phyloP scores from a whole-genome alignment of 2,888 invertebrate species.

The Hylaea fasciaria region DNA sequence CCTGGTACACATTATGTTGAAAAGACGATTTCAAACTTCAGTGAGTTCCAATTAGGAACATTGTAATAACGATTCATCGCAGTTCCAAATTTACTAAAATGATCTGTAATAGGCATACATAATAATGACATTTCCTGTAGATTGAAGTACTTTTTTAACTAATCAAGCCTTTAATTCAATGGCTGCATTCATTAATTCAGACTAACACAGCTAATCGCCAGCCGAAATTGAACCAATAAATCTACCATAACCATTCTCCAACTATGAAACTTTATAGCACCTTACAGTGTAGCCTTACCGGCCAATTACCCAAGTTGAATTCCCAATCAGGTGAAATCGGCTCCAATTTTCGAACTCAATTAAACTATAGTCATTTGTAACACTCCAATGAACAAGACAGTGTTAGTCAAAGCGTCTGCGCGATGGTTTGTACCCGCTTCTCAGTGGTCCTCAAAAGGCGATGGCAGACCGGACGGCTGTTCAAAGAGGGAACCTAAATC shows the following conservation, averaged over 20 bases:
- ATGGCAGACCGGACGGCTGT: background rate
- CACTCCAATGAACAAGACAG: conserved; percentile 48
- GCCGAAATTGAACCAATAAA: conserved; percentile 22
- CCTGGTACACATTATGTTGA: too few species aligned
- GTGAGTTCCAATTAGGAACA: too few species aligned
- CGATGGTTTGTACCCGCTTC: conserved; percentile 2
- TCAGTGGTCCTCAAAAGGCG: background rate
- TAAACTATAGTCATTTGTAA: conserved; percentile 68
- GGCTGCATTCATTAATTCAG: too few species aligned
- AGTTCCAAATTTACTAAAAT: too few species aligned
- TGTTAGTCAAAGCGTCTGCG: conserved; percentile 9
- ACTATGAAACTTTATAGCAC: conserved; percentile 32
- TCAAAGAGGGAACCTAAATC: background rate
- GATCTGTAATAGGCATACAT: too few species aligned
- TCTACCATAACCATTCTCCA: conserved; percentile 17
- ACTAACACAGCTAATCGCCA: background rate
- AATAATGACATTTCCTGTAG: too few species aligned
- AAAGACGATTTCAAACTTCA: too few species aligned
- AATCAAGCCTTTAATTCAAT: too few species aligned
- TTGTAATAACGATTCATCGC: too few species aligned
- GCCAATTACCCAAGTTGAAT: conserved; percentile 49
- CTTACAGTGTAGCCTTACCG: conserved; percentile 41
- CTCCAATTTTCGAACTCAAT: conserved; percentile 63
- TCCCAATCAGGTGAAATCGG: conserved; percentile 58
- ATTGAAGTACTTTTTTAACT: too few species aligned